Conservation (phyloP, 2,797 vertebrate species). For the Acanthopagrus latus region DNA sequence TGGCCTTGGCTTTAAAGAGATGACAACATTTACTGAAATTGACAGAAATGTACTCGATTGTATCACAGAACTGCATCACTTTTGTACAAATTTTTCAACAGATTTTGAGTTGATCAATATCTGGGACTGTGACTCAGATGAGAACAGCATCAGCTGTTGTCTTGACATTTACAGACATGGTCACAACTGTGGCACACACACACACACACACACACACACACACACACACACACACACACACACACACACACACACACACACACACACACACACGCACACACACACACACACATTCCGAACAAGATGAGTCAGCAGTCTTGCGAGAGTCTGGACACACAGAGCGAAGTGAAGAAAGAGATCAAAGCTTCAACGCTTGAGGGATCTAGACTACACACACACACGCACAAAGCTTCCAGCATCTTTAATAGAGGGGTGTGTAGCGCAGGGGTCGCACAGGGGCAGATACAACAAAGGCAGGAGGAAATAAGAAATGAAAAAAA, state of each 20-base stretch:
- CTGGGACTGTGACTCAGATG: not conserved
- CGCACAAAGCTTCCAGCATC: slow-evolving; percentile 12
- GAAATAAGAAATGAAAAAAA: slow-evolving; percentile 76
- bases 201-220: slow-evolving; percentile 10
- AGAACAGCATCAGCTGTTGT: not conserved
- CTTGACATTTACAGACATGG: too few relatives aligned
- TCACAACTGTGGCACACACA: not conserved
- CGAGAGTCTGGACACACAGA: slow-evolving; percentile 43
- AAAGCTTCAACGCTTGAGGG: slow-evolving; percentile 68
- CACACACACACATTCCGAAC: slow-evolving; percentile 1
- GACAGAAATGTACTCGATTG: not conserved
- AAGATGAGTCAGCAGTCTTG: slow-evolving; percentile 66
- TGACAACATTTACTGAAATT: not conserved
- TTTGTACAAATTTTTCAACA: not conserved
- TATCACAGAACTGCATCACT: not conserved
- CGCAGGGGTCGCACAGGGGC: slow-evolving; percentile 63
- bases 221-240: slow-evolving; percentile 10
- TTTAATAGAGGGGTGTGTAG: slow-evolving; percentile 59
- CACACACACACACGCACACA: not conserved
- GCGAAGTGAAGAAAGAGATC: slow-evolving; percentile 61
- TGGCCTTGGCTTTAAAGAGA: not conserved
- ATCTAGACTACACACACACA: slow-evolving; percentile 40
- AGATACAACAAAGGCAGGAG: slow-evolving; percentile 74
- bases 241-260: slow-evolving; percentile 4
- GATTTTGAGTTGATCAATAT: not conserved